Conservation (phyloP, 1,140 invertebrate genomes). For the Drosophila sproati region DNA sequence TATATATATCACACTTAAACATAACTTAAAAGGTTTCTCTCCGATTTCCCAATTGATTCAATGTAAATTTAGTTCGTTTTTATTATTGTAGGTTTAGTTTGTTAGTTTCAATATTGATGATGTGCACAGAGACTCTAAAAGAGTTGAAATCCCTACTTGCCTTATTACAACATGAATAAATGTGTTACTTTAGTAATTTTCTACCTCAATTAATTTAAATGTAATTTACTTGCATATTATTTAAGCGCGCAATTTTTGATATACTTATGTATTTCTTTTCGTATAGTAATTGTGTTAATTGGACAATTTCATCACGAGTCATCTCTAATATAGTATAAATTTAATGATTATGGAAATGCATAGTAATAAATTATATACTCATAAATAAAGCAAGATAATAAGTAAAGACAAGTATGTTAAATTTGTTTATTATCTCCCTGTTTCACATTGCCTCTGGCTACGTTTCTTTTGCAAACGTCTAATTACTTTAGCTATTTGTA, state of each 20-base stretch:
- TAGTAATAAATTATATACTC: conserved; percentile 42
- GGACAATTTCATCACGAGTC: conserved; percentile 45
- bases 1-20: conserved; percentile 1
- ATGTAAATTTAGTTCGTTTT: conserved; percentile 49
- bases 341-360: conserved; percentile 40
- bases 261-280: conserved; percentile 34
- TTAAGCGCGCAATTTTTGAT: conserved; percentile 60
- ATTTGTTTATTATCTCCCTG: conserved; percentile 25
- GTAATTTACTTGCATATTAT: conserved; percentile 71
- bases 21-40: conserved; percentile 31
- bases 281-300: conserved; percentile 34
- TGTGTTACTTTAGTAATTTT: conserved; percentile 82
- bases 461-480: conserved; percentile 13
- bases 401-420: conserved; percentile 28
- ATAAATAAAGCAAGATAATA: conserved; percentile 37
- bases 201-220: conserved; percentile 79
- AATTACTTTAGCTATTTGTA: conserved; percentile 1
- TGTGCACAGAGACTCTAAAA: conserved; percentile 71
- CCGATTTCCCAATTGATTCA: conserved; percentile 15
- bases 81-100: conserved; percentile 52
- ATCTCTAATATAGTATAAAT: conserved; percentile 50
- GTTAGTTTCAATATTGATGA: conserved; percentile 63
- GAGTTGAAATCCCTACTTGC: conserved; percentile 71
- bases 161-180: conserved; percentile 67
- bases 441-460: conserved; percentile 14